Conservation (phyloP, 2,888 invertebrate species). For the Lucinisca nassula region DNA sequence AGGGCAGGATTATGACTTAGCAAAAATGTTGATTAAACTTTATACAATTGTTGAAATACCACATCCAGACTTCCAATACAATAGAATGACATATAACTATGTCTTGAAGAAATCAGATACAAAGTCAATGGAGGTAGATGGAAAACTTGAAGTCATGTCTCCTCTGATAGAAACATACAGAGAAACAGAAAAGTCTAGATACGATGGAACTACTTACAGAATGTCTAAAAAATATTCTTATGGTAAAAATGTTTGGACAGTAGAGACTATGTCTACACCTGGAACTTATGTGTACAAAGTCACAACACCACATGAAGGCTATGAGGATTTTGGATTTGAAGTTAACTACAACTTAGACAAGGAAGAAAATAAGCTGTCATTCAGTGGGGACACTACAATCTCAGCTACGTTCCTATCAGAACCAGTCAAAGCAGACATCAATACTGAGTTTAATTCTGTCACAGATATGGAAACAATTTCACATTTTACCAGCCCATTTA, state of each 20-base stretch:
- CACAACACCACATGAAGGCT: constrained; percentile 61
- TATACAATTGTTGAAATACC: constrained; percentile 35
- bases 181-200: neutral
- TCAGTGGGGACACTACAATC: constrained; percentile 25
- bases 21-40: neutral
- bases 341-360: constrained; percentile 35
- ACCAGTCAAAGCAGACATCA: constrained; percentile 14
- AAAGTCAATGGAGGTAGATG: neutral
- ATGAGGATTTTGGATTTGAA: constrained; percentile 38
- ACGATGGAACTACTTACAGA: constrained; percentile 4
- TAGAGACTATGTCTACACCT: neutral
- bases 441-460: neutral
- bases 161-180: neutral
- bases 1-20: neutral
- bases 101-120: neutral
- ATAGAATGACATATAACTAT: neutral
- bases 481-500: constrained; percentile 63
- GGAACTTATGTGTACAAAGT: constrained; percentile 8
- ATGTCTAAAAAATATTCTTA: neutral
- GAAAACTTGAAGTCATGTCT: neutral
- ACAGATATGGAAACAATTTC: constrained; percentile 47
- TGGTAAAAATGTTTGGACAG: constrained; percentile 15
- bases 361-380: constrained; percentile 22
- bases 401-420: neutral
- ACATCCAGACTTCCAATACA: constrained; percentile 23